Evolutionary conservation across 2,888 invertebrate species (phyloP).

Genomic region (Eumerus sabulonum): DNA sequence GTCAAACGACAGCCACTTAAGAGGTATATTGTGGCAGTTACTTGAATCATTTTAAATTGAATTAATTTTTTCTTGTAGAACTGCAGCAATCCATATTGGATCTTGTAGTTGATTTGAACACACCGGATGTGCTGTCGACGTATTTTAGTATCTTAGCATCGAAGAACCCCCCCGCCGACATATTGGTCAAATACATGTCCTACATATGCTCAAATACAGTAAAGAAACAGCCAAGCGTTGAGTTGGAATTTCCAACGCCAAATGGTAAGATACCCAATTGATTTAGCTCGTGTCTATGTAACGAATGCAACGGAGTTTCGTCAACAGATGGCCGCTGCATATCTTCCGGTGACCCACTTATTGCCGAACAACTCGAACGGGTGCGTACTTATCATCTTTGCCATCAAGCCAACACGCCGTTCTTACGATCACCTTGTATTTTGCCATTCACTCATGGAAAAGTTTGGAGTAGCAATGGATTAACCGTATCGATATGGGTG

Average conservation of each 20-base stretch:
- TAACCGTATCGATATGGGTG: conserved; percentile 77
- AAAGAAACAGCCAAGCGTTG: conserved; percentile 75
- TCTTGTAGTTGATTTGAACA: conserved; percentile 80
- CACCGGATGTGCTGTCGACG: conserved; percentile 79
- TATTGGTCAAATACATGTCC: conserved; percentile 81
- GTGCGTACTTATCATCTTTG: conserved; percentile 75
- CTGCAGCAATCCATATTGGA: conserved; percentile 84
- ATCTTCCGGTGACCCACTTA: conserved; percentile 73
- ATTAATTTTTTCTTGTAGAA: conserved; percentile 78
- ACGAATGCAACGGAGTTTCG: background rate
- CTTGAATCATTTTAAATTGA: no score
- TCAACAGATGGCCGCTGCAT: conserved; percentile 74
- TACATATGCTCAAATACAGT: conserved; percentile 74
- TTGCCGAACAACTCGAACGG: conserved; percentile 75
- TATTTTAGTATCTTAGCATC: conserved; percentile 82
- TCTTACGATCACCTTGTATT: conserved; percentile 76
- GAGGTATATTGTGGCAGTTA: conserved; percentile 70
- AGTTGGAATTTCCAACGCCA: conserved; percentile 76
- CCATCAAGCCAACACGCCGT: conserved; percentile 74
- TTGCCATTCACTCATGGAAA: conserved; percentile 76
- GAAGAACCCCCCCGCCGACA: conserved; percentile 80
- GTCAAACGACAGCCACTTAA: conserved; percentile 73
- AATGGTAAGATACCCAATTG: conserved; percentile 69
- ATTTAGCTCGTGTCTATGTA: background rate
- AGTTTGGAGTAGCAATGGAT: conserved; percentile 76